Percentiles rank a stretch among this genome's conserved stretches.
Conservation (phyloP, 2,888 invertebrate genomes). For the Dasypolia templi region DNA sequence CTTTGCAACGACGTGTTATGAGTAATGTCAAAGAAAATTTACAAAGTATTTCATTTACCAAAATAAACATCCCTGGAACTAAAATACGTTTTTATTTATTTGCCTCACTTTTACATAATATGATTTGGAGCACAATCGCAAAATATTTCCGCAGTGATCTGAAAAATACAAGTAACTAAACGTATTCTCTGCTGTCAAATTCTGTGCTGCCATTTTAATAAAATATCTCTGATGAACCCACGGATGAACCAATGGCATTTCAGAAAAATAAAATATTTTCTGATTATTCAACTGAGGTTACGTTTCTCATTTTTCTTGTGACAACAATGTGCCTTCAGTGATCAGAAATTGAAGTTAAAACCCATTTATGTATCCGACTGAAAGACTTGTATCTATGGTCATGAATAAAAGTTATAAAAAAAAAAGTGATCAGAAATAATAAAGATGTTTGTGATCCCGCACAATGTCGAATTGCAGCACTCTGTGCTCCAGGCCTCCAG, state of each 20-base stretch:
- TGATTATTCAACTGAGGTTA: not conserved
- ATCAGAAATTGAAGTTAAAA: no score
- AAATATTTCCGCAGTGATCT: not conserved
- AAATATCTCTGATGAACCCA: no score
- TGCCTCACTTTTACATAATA: fast-evolving
- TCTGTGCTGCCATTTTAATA: slow-evolving; percentile 17
- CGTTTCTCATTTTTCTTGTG: not conserved
- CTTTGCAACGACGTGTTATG: slow-evolving; percentile 55
- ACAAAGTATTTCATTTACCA: not conserved
- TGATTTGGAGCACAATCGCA: fast-evolving
- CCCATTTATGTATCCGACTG: no score
- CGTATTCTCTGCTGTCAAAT: slow-evolving; percentile 36
- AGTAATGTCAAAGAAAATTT: slow-evolving; percentile 24
- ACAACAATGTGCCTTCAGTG: no score
- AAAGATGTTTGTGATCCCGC: no score
- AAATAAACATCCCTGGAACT: not conserved
- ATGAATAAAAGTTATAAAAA: no score
- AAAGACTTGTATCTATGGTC: no score
- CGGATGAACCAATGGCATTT: not conserved
- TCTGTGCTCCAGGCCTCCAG: no score
- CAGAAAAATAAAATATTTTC: not conserved
- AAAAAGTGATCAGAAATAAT: no score
- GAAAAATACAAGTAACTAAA: slow-evolving; percentile 19
- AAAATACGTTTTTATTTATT: not conserved
- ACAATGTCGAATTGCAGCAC: no score